Base-by-base conservation (phyloP, 30 jellyfish, hydroid and myxozoan species). In the Rhopilema esculentum region DNA sequence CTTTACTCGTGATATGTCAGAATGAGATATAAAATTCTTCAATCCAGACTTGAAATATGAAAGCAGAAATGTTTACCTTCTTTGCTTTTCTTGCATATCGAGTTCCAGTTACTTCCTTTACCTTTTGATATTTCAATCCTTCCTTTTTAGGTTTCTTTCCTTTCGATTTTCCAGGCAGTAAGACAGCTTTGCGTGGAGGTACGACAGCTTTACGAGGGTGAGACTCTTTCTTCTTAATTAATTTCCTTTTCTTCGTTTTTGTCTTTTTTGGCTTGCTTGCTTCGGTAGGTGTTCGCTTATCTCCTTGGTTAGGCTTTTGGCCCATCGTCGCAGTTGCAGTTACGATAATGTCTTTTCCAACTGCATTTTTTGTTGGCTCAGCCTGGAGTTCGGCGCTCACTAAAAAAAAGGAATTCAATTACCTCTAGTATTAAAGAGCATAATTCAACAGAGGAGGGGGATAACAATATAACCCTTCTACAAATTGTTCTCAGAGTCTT, bases 301-400 rank as follows among this genome's bases (percentile, higher is more conserved):
- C 62, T 12, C 73, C 93, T 40, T 69, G 78, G 49, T 49, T 52
- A 15, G 72, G 73, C 65, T 33, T 33, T 81, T 49, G 7, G 72
- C 93, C 93, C 93, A 84, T 84, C 0, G 93, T 84, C 64, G 93
- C 93, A 8, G 93, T 84, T 7, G 93, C 93, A 12, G 93, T 84
- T 52, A 84, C 66, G 21, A 84, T 27, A 48, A 84, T 61, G 75
- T 84, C 93, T 64, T 51, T 84, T 65, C 93, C 93, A n/a, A 12
- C 27, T 16, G 87, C 87, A 84, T 84, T 84, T 53, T 22, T 84
- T 2, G 87, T 61, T 52, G 93, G 86, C 0, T 18, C 68, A 15
- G n/a, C n/a, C n/a, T n/a, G 72, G n/a, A 52, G 40, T 48, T 27
- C 69, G 52, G 50, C 27, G 28, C 29, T 68, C 27, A 16, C 71